phyloP scores from a whole-genome alignment of 1,140 invertebrate genomes.

The Drosophila trapezifrons region DNA sequence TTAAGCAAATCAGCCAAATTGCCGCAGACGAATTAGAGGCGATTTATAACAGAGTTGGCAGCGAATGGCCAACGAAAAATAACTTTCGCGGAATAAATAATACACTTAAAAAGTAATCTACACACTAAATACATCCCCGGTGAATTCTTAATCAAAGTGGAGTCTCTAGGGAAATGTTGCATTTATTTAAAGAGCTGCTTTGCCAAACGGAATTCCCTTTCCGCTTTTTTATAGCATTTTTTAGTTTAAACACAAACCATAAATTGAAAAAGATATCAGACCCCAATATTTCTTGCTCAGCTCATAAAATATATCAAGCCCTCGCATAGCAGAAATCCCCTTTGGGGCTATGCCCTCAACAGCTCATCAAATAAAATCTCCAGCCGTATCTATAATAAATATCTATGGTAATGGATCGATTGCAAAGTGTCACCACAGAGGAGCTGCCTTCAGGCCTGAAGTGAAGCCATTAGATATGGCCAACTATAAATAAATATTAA shows the following conservation, averaged over 20 bases:
- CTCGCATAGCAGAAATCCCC: conserved; percentile 61
- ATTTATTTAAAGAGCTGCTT: not conserved
- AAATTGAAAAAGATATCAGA: conserved; percentile 54
- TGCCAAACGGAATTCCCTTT: not conserved
- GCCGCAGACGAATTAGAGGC: conserved; percentile 24
- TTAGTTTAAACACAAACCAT: conserved; percentile 22
- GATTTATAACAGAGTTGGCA: conserved; percentile 24
- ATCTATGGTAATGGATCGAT: conserved; percentile 53
- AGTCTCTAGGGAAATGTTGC: not conserved
- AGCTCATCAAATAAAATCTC: conserved; percentile 60
- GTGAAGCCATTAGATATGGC: conserved; percentile 31
- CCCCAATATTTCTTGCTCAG: conserved; percentile 25
- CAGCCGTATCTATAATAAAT: conserved; percentile 31
- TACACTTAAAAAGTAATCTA: not conserved
- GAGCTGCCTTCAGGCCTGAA: conserved; percentile 5
- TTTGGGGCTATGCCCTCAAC: conserved; percentile 42
- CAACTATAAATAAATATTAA: conserved; percentile 77
- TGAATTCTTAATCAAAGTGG: not conserved
- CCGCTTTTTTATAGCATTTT: conserved; percentile 13
- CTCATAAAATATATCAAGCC: conserved; percentile 65
- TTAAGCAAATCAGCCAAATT: conserved; percentile 50
- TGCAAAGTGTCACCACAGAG: conserved; percentile 60
- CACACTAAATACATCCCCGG: too few species aligned
- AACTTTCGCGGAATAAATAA: not conserved
- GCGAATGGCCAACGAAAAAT: too few species aligned